A percentile compares a stretch with the other conserved stretches of the same genome.
These are phyloP conservation scores for Pampusana beccarii DNA, from an alignment of 2,113 vertebrate species.

Conservation along the genomic window DNA sequence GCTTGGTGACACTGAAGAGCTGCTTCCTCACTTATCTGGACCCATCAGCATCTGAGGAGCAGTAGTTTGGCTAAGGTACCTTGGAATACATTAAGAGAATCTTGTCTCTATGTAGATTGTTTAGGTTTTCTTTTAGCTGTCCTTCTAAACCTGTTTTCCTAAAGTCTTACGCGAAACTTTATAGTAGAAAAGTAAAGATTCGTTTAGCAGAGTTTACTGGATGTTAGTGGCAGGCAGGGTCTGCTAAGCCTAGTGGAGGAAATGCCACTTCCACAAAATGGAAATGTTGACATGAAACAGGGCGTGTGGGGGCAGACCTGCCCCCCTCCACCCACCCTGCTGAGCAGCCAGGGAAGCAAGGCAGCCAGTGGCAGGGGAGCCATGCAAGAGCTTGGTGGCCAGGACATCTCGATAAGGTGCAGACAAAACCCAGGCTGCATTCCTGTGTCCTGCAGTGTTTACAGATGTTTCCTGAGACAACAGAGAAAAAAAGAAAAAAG, in stretches of 20 bases:
- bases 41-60: background rate
- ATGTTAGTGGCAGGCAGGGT: rapidly evolving
- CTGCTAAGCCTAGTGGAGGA: background rate
- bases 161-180: background rate
- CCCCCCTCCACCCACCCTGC: background rate
- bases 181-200: background rate
- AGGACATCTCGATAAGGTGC: background rate
- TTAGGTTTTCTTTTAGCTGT: background rate
- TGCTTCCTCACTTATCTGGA: background rate
- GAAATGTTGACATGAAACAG: background rate
- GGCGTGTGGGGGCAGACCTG: background rate
- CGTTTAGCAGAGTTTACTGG: background rate
- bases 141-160: background rate
- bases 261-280: background rate
- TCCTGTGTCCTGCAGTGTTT: background rate
- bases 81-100: background rate
- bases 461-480: background rate
- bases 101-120: background rate
- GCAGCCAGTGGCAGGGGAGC: background rate
- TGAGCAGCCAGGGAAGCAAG: background rate
- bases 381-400: background rate
- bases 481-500: background rate
- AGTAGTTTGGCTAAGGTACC: background rate
- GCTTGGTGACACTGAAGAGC: background rate
- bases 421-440: background rate